These are phyloP conservation scores for Coracopsis vasa DNA, from an alignment of 2,113 vertebrate genomes.

Conservation along the genomic window DNA sequence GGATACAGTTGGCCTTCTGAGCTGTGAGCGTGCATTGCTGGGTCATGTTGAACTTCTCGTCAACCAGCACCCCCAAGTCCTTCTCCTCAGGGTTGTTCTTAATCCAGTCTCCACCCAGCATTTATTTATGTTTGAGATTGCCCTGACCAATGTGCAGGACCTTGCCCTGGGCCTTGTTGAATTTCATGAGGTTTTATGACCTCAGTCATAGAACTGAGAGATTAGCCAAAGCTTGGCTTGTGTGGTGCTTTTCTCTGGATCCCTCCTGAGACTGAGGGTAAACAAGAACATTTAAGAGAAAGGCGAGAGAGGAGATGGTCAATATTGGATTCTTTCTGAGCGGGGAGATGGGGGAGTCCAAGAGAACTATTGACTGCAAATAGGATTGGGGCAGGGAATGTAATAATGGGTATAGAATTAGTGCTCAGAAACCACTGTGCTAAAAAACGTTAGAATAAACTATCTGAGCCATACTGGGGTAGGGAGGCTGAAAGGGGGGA, in stretches of 20 bases:
- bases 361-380: not conserved
- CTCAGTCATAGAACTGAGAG: not conserved
- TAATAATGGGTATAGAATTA: not conserved
- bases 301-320: not conserved
- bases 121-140: not conserved
- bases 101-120: not conserved
- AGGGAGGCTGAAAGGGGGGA: not conserved
- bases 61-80: not conserved
- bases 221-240: not conserved
- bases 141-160: not conserved
- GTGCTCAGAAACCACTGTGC: not conserved
- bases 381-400: not conserved
- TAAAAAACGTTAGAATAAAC: not conserved
- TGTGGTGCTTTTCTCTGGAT: not conserved
- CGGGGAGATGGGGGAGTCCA: not conserved
- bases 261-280: not conserved
- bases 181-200: not conserved
- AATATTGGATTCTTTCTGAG: not conserved
- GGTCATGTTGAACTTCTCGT: not conserved
- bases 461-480: not conserved
- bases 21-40: not conserved
- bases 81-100: not conserved
- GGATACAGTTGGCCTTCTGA: not conserved
- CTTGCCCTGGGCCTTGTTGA: not conserved
- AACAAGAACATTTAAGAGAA: not conserved